Evolutionary conservation across 2,797 vertebrate genomes (phyloP).

Genomic region (Alca torda): DNA sequence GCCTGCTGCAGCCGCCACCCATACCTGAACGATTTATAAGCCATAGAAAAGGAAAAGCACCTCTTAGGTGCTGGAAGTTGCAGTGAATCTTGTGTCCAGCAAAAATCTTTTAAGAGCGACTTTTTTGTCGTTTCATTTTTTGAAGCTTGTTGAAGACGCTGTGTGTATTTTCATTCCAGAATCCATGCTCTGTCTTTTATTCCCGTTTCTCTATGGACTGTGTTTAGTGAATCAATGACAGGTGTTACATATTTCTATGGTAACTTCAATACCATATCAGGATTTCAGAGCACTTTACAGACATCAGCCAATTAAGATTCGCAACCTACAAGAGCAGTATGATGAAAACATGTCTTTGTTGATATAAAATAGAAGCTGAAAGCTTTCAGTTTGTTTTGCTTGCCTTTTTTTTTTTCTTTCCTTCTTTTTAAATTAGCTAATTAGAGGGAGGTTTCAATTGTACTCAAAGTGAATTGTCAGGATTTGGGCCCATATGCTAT

Average conservation of each 20-base stretch:
- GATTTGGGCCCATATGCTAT: neutral
- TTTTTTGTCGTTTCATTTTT: neutral
- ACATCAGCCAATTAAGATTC: neutral
- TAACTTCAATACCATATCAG: neutral
- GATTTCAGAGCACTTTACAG: neutral
- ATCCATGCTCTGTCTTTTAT: neutral
- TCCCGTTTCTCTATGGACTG: neutral
- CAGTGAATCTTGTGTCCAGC: neutral
- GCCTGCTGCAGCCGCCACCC: neutral
- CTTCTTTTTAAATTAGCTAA: neutral
- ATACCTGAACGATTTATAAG: accelerated
- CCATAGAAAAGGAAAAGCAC: neutral
- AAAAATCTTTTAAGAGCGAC: neutral
- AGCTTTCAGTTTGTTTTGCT: neutral
- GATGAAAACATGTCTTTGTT: neutral
- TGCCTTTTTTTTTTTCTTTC: neutral
- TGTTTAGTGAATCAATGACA: neutral
- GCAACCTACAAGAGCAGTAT: neutral
- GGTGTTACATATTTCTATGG: neutral
- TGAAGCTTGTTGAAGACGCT: neutral
- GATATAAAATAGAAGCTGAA: neutral
- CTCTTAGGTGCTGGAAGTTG: neutral
- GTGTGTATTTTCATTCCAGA: neutral
- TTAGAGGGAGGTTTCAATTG: neutral
- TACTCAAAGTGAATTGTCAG: neutral